phyloP scores from a whole-genome alignment of 2,888 invertebrate genomes.

The Standfussiana lucernea region DNA sequence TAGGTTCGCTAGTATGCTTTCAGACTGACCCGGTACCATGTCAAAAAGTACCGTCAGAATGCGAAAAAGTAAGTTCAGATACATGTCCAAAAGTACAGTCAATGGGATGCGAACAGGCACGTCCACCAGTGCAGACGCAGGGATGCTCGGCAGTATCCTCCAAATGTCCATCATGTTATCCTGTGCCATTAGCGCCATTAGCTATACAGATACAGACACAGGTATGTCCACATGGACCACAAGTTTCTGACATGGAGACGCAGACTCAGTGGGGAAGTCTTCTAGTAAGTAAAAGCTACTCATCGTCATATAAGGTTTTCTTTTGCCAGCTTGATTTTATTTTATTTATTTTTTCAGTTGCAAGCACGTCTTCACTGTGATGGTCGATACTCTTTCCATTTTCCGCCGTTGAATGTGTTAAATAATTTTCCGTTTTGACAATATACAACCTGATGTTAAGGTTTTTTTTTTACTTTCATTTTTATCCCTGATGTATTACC shows the following conservation, averaged over 20 bases:
- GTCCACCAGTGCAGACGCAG: neutral
- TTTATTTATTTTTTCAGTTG: constrained; percentile 74
- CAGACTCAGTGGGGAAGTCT: constrained; percentile 82
- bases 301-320: too few relatives aligned
- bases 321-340: constrained; percentile 20
- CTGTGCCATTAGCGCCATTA: neutral
- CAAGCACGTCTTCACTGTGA: constrained; percentile 78
- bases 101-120: neutral
- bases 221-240: neutral
- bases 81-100: neutral
- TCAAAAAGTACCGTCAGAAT: neutral
- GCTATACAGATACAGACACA: constrained; percentile 15
- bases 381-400: constrained; percentile 80
- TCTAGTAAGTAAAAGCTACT: constrained; percentile 73
- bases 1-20: neutral
- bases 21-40: neutral
- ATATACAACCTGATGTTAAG: constrained; percentile 27
- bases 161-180: neutral
- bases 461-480: constrained; percentile 11
- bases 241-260: constrained; percentile 64
- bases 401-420: constrained; percentile 79
- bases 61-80: neutral
- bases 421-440: constrained; percentile 69
- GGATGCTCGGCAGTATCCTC: neutral
- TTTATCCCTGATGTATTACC: neutral